Conservation (phyloP, 2,888 invertebrate species). For the Acrobasis repandana region DNA sequence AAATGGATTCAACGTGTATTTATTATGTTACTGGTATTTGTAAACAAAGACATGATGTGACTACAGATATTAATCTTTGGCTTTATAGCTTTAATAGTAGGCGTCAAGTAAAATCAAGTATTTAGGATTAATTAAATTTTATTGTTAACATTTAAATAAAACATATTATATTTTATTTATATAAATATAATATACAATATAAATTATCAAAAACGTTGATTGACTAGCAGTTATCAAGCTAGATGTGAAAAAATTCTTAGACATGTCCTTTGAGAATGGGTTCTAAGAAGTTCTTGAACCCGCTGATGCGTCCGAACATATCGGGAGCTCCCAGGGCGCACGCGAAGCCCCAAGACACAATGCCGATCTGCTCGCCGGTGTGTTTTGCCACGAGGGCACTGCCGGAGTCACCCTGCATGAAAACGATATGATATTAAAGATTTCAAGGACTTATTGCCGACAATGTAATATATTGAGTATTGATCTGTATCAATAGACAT, state of each 20-base stretch:
- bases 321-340: slow-evolving; percentile 44
- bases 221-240: no score
- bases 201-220: no score
- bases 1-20: not conserved
- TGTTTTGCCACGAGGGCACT: slow-evolving; percentile 32
- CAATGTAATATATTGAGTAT: no score
- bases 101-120: not conserved
- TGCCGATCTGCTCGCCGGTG: slow-evolving; percentile 33
- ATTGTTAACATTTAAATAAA: no score
- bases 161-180: no score
- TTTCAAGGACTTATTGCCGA: not conserved
- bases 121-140: not conserved
- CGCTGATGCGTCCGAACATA: slow-evolving; percentile 38
- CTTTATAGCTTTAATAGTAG: not conserved
- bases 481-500: not conserved
- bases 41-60: not conserved
- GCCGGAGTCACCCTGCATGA: slow-evolving; percentile 36
- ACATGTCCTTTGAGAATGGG: not conserved
- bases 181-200: no score
- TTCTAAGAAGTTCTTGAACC: slow-evolving; percentile 26
- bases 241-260: not conserved
- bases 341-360: slow-evolving; percentile 48
- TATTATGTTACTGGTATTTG: not conserved
- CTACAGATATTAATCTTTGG: not conserved
- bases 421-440: not conserved